Evolutionary conservation across 2,888 invertebrate genomes (phyloP), one percentile per base, ranked within the genome.

Genomic region (Phasia obesa): DNA sequence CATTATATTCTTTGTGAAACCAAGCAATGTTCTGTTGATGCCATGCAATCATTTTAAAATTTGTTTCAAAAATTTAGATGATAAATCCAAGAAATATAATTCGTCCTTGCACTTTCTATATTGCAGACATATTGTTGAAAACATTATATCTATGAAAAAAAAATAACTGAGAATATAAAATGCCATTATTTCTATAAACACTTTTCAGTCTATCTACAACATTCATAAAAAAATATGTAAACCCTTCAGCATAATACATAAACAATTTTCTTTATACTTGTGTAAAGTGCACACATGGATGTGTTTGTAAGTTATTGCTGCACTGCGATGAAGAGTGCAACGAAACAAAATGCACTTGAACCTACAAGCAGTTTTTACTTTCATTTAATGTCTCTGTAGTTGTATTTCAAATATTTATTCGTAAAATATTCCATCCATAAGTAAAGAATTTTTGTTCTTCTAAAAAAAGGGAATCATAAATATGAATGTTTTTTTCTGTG

Each of bases 261-360:
- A 44, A 31, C 27, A 47, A 23, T 57, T 47, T 2, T 21, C 53
- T 53, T 25, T 73, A 44, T 44, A 65, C 17, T 25, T 3, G 6
- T 25, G 3, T 49, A 49, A 35, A 49, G 21, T 25, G 4, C 19
- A 53, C 31, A 13, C 1, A 9, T 70, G 64, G 0, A 42, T 70
- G 60, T 67, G n/a, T 65, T 13, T 62, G 65, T 44, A 6, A 25
- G n/a, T 13, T 19, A 27, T 4, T 51, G 51, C 19, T 57, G 57
- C 49, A 35, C 51, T 59, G 65, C 49, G 42, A 6, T 59, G 31
- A 35, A 47, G 70, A 70, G 27, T 21, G n/a, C 17, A 53, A 38
- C 51, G 49, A 65, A 35, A 55, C 13, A 79, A 73, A 64, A 81
- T 85, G 82, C 85, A 84, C 85, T 85, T 85, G 85, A 85, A 84